Conservation (phyloP, 2,888 invertebrate genomes). For the Heliconius ismenius region DNA sequence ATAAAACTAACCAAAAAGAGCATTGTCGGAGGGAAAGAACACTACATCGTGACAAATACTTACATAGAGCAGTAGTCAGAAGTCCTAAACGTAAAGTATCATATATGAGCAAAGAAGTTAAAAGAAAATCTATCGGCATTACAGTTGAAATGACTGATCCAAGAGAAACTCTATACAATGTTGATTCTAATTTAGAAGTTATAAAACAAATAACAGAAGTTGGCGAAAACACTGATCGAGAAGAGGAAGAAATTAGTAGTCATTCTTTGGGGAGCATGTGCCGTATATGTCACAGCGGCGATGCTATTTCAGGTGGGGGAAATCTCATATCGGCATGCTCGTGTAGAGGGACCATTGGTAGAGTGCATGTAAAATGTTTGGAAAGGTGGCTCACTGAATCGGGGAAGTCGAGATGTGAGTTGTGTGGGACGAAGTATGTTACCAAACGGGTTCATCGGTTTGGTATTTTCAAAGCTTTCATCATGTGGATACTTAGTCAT, state of each 20-base stretch:
- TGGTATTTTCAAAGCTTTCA: conserved; percentile 78
- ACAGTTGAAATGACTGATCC: conserved; percentile 52
- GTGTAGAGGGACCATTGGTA: conserved; percentile 85
- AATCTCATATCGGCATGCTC: conserved; percentile 72
- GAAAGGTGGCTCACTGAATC: conserved; percentile 90
- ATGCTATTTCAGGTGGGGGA: conserved; percentile 64
- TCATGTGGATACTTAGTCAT: conserved; percentile 83
- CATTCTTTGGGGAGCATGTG: conserved; percentile 73
- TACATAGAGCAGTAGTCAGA: conserved; percentile 68
- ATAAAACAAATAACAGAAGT: conserved; percentile 43
- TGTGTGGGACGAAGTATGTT: conserved; percentile 86
- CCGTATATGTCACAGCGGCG: conserved; percentile 75
- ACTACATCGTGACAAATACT: conserved; percentile 56
- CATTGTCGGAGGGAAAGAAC: conserved; percentile 49
- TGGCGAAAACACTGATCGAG: conserved; percentile 41
- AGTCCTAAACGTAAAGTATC: conserved; percentile 62
- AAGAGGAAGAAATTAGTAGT: conserved; percentile 56
- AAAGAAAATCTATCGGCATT: conserved; percentile 45
- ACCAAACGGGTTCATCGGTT: conserved; percentile 84
- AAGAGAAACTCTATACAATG: conserved; percentile 54
- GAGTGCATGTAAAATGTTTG: conserved; percentile 87
- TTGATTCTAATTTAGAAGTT: conserved; percentile 36
- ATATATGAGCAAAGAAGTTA: conserved; percentile 46
- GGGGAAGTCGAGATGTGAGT: conserved; percentile 86
- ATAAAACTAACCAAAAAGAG: conserved; percentile 44